These are phyloP conservation scores for Drosophila prostipennis DNA, from an alignment of 2,888 invertebrate genomes.

Conservation along the genomic window DNA sequence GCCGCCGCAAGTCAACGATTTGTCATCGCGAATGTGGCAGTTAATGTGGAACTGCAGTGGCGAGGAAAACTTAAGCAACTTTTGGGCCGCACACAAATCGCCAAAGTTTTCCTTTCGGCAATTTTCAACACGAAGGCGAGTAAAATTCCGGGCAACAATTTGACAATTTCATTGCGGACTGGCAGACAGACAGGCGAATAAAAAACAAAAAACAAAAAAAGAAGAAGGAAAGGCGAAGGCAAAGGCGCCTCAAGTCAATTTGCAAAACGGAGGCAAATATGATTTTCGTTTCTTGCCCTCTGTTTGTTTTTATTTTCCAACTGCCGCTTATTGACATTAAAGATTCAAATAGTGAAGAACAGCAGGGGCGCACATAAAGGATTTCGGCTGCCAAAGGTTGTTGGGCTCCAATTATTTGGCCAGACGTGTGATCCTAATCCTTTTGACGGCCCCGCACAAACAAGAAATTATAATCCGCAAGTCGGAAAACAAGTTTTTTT, in stretches of 20 bases:
- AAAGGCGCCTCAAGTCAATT: slow-evolving; percentile 44
- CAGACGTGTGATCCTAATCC: slow-evolving; percentile 46
- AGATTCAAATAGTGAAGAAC: slow-evolving; percentile 66
- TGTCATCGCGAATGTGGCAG: slow-evolving; percentile 32
- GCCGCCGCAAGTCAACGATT: slow-evolving; percentile 60
- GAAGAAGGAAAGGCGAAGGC: neutral
- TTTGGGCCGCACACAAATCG: slow-evolving; percentile 65
- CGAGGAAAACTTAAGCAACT: slow-evolving; percentile 62
- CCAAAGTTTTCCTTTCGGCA: slow-evolving; percentile 58
- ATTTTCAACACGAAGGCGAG: slow-evolving; percentile 70
- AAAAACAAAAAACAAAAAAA: neutral
- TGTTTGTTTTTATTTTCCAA: slow-evolving; percentile 10
- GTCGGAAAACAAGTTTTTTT: slow-evolving; percentile 27
- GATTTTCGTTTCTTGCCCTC: slow-evolving; percentile 23
- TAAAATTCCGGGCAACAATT: slow-evolving; percentile 34
- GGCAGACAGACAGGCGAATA: slow-evolving; percentile 1
- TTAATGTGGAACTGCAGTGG: slow-evolving; percentile 51
- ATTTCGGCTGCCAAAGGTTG: slow-evolving; percentile 68
- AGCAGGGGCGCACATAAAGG: slow-evolving; percentile 25
- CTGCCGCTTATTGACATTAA: slow-evolving; percentile 70
- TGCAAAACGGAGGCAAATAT: slow-evolving; percentile 31
- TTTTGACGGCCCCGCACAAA: slow-evolving; percentile 28
- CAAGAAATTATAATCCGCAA: slow-evolving; percentile 32
- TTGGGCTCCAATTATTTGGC: slow-evolving; percentile 39
- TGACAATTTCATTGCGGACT: slow-evolving; percentile 46